Conservation (phyloP, 2,113 vertebrate genomes). For the Ailuropoda melanoleuca region DNA sequence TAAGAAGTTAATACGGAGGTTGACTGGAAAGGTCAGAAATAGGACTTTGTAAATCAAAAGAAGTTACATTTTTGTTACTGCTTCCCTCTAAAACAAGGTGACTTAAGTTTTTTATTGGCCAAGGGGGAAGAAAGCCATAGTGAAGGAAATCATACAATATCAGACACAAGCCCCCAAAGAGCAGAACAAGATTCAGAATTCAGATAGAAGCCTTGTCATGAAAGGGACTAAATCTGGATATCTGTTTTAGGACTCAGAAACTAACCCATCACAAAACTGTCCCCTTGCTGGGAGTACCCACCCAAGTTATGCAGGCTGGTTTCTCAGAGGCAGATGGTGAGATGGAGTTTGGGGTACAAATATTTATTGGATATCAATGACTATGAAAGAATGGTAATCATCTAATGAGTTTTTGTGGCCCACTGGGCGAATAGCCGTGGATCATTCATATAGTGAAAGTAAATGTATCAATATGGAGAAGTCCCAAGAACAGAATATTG, state of each 20-base stretch:
- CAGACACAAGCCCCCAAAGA: background rate
- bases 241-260: background rate
- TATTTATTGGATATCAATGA: background rate
- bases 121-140: background rate
- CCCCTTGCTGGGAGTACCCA: background rate
- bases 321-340: background rate
- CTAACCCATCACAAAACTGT: background rate
- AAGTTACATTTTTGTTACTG: background rate
- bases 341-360: background rate
- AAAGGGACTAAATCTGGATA: background rate
- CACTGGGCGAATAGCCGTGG: background rate
- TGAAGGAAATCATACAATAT: background rate
- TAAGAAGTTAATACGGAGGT: background rate
- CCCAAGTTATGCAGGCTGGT: background rate
- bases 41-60: background rate
- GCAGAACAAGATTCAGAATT: background rate
- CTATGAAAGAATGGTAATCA: background rate
- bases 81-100: background rate
- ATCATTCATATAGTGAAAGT: background rate
- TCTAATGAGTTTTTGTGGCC: background rate
- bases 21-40: background rate
- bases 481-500: background rate
- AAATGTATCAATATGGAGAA: background rate
- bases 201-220: background rate
- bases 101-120: background rate